Evolutionary conservation across 2,888 invertebrate species (phyloP).

Genomic region (Dioctria rufipes): DNA sequence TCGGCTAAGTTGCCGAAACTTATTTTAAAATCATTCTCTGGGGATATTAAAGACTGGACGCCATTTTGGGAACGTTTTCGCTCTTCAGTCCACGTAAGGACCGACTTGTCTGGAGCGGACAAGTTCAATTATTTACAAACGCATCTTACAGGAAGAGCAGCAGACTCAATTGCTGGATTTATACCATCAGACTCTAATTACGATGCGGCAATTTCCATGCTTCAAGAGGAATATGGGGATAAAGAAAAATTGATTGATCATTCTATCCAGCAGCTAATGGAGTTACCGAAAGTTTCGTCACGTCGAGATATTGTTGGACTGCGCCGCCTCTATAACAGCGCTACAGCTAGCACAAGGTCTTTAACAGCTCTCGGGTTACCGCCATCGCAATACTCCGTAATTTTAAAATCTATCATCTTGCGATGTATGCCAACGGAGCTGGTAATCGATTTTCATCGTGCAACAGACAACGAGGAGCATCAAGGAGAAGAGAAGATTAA

Average conservation of each 20-base stretch:
- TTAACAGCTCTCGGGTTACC: constrained; percentile 7
- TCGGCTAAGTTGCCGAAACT: constrained; percentile 21
- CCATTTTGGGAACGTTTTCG: too few species aligned
- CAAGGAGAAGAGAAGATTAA: too few species aligned
- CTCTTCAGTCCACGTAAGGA: background rate
- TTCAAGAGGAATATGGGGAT: constrained; percentile 16
- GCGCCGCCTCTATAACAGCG: background rate
- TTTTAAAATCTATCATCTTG: constrained; percentile 17
- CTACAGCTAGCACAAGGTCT: constrained; percentile 11
- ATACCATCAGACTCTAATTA: constrained; percentile 17
- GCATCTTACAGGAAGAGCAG: constrained; percentile 1
- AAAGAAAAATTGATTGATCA: constrained; percentile 19
- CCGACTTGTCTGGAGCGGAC: background rate
- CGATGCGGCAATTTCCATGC: background rate
- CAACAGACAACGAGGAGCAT: too few species aligned
- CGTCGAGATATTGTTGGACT: constrained; percentile 1
- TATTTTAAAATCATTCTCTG: background rate
- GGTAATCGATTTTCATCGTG: too few species aligned
- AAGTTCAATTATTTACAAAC: constrained; percentile 27
- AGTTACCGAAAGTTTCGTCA: background rate
- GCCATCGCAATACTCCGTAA: constrained; percentile 2
- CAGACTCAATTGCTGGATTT: constrained; percentile 5
- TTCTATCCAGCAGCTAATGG: constrained; percentile 12
- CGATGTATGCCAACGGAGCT: background rate
- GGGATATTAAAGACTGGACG: constrained; percentile 4